Conservation (phyloP, 2,797 vertebrate species). For the Chelmon rostratus region DNA sequence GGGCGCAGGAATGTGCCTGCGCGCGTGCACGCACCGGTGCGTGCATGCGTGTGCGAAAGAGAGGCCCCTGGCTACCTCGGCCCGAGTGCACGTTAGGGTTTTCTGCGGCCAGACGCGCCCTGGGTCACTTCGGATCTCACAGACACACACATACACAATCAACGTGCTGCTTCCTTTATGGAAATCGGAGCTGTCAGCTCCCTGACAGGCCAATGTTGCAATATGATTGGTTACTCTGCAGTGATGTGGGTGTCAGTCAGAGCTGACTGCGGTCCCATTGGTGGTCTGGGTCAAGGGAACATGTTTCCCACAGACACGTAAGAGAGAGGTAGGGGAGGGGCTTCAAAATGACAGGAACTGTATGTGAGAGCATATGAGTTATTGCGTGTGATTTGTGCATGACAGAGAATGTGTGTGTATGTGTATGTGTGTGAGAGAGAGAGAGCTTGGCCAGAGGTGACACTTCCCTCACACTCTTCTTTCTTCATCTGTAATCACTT, state of each 20-base stretch:
- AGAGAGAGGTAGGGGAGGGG: constrained; percentile 10
- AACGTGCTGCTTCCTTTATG: constrained; percentile 77
- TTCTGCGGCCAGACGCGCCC: constrained; percentile 72
- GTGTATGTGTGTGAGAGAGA: too few relatives aligned
- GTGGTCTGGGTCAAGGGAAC: constrained; percentile 74
- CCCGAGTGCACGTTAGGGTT: constrained; percentile 73
- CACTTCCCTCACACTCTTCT: constrained; percentile 35
- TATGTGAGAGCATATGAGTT: constrained; percentile 45
- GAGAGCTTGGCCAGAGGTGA: constrained; percentile 63
- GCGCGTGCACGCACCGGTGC: constrained; percentile 23
- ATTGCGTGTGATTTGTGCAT: constrained; percentile 49
- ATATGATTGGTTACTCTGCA: constrained; percentile 77
- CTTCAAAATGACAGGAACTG: constrained; percentile 52
- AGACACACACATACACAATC: constrained; percentile 71
- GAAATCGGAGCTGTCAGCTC: constrained; percentile 85
- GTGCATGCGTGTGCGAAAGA: constrained; percentile 66
- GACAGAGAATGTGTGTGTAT: too few relatives aligned
- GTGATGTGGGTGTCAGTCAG: constrained; percentile 74
- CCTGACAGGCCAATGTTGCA: constrained; percentile 66
- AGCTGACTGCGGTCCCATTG: constrained; percentile 71
- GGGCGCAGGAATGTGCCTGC: constrained; percentile 62
- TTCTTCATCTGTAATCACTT: constrained; percentile 62
- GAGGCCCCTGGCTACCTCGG: constrained; percentile 76
- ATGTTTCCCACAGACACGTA: constrained; percentile 75
- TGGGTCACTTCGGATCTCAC: constrained; percentile 70